Base-by-base conservation (phyloP, 2,888 invertebrate genomes). In the Ormyrus nitidulus region DNA sequence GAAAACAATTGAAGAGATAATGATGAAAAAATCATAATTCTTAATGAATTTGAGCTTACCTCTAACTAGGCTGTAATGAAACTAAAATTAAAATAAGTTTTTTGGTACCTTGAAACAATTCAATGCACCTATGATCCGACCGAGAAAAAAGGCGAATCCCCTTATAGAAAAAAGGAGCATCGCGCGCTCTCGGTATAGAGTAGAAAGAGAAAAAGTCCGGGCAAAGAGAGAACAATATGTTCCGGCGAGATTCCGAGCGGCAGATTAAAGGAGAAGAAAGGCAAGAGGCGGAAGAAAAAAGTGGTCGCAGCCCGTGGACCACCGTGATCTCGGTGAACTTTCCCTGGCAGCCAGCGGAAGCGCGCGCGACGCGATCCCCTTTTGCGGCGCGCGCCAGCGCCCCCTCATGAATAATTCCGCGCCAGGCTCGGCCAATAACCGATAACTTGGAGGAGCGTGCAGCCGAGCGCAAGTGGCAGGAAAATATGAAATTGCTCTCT, bases 361-460 rank as follows among this genome's bases (percentile, higher is more conserved):
- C 56, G 66, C 64, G 13, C 59, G 13, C 64, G 56, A 34, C 71
- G 9, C 74, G 13, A 44, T 34, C 34, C 34, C 34, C 34, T 34
- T 34, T 34, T 34, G n/a, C 53, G 46, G 49, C 34, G 44, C 46
- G 64, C 64, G 56, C 49, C 59, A 19, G 82, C 82, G 44, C 49
- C 71, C 79, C 69, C 85, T 87, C 86, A 88, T 88, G 87, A 88
- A 88, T 88, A 86, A 88, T 88, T 88, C 88, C 83, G 79, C 76
- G 79, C 77, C 79, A 5, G 8, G 6, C 65, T 48, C 83, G 82
- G 73, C 83, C 86, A 86, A 87, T 87, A 87, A 86, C 86, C 86
- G 86, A 86, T 86, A 86, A 86, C 82, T 85, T 83, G 80, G 79
- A 83, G 82, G 34, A 82, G 74, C 76, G 75, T 82, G 76, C 79